phyloP scores from a whole-genome alignment of 2,113 vertebrate species.

The Strix uralensis region DNA sequence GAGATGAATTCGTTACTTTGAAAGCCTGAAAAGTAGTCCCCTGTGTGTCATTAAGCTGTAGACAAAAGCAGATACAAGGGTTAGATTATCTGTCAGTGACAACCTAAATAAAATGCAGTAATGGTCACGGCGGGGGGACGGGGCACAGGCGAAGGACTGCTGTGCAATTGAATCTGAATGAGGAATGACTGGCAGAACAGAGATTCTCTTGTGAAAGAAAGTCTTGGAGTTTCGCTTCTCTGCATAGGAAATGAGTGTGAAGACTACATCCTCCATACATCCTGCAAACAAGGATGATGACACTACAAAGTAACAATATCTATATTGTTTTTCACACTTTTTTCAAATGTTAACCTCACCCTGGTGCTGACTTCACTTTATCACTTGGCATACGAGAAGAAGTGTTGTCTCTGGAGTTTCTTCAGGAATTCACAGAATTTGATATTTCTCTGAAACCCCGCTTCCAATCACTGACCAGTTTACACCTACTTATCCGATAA shows the following conservation, averaged over 20 bases:
- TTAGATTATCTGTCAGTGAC: not conserved
- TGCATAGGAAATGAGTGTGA: not conserved
- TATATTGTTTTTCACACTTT: fast-evolving
- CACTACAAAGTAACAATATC: fast-evolving
- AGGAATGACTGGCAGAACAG: not conserved
- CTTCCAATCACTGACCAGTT: not conserved
- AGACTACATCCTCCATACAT: fast-evolving
- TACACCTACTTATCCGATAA: not conserved
- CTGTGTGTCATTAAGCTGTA: not conserved
- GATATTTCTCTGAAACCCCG: not conserved
- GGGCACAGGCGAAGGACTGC: not conserved
- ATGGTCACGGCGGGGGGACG: too few relatives aligned
- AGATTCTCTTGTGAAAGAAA: not conserved
- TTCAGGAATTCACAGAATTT: not conserved
- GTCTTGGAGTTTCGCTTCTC: not conserved
- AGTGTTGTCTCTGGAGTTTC: fast-evolving
- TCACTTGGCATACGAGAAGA: not conserved
- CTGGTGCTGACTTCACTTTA: not conserved
- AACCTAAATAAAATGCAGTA: not conserved
- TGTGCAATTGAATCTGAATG: not conserved
- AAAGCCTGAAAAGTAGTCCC: not conserved
- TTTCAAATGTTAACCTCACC: not conserved
- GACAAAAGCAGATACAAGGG: not conserved
- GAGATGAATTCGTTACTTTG: not conserved
- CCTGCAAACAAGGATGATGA: not conserved